Percentiles rank a stretch among this genome's conserved stretches.
Evolutionary conservation across 1,140 invertebrate genomes (phyloP).

Genomic region (Psix sp.): DNA sequence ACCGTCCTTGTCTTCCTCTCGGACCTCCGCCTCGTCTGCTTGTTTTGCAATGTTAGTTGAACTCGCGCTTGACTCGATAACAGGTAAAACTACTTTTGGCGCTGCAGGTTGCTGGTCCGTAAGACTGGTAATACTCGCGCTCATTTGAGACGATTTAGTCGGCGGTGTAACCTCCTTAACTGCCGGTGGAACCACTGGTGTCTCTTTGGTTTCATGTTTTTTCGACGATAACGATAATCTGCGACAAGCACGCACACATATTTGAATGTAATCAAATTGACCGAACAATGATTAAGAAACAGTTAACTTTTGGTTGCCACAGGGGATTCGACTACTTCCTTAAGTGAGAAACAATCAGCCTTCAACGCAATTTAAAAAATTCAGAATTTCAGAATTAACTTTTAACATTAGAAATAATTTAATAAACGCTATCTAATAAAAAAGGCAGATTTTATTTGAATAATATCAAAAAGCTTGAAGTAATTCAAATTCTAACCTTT

Average conservation of each 20-base stretch:
- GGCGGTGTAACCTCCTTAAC: constrained; percentile 24
- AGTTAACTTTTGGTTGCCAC: no score
- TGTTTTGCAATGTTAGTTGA: constrained; percentile 64
- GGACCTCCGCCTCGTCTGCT: constrained; percentile 38
- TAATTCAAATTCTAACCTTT: constrained; percentile 61
- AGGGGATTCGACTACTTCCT: no score
- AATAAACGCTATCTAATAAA: no score
- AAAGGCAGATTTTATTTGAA: no score
- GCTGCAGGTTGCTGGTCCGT: constrained; percentile 76
- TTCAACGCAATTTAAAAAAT: no score
- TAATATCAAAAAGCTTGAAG: no score
- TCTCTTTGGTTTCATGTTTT: constrained; percentile 54
- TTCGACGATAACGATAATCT: constrained; percentile 50
- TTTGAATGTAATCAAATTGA: no score
- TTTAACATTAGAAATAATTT: no score
- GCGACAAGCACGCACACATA: no score
- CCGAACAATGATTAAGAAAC: no score
- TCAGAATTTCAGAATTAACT: no score
- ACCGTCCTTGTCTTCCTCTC: constrained; percentile 80
- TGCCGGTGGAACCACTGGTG: constrained; percentile 15
- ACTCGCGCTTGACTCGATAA: constrained; percentile 66
- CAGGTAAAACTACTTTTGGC: constrained; percentile 75
- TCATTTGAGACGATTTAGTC: constrained; percentile 42
- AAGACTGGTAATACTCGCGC: constrained; percentile 64
- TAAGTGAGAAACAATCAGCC: no score